A percentile compares a stretch with the other conserved stretches of the same genome.
Conservation (phyloP, 2,113 vertebrate genomes). For the Meleagris gallopavo region DNA sequence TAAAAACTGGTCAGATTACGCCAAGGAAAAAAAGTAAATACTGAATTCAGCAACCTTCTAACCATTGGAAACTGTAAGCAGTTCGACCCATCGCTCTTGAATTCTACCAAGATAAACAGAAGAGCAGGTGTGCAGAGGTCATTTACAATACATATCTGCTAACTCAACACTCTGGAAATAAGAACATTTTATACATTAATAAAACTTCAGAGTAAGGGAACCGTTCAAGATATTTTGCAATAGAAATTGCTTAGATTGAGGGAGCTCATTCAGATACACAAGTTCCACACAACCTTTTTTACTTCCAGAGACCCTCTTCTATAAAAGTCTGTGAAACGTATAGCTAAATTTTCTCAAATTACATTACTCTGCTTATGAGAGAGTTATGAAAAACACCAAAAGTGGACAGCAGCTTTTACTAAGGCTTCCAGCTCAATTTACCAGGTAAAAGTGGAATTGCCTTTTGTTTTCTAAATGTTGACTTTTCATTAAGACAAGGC, state of each 20-base stretch:
- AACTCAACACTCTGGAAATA: neutral
- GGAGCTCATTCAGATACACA: neutral
- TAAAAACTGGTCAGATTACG: neutral
- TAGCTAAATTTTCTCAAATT: slow-evolving; percentile 2
- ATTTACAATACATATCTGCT: neutral
- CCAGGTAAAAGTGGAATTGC: neutral
- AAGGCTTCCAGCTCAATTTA: slow-evolving; percentile 23
- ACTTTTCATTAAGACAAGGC: neutral
- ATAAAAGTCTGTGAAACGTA: neutral
- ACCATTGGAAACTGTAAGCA: neutral
- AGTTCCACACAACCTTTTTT: neutral
- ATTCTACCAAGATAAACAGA: slow-evolving; percentile 32
- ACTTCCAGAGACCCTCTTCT: neutral
- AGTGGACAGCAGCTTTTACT: neutral
- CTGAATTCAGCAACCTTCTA: neutral
- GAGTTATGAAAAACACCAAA: neutral
- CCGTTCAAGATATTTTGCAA: neutral
- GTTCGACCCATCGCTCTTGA: neutral
- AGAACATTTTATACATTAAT: slow-evolving; percentile 6
- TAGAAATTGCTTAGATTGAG: neutral
- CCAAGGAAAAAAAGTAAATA: neutral
- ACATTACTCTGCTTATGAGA: neutral
- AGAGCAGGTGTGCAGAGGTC: neutral
- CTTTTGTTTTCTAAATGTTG: neutral
- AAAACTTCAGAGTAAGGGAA: slow-evolving; percentile 27